These are phyloP conservation scores for Ectobius pallidus DNA, from an alignment of 2,888 invertebrate species.

Conservation along the genomic window DNA sequence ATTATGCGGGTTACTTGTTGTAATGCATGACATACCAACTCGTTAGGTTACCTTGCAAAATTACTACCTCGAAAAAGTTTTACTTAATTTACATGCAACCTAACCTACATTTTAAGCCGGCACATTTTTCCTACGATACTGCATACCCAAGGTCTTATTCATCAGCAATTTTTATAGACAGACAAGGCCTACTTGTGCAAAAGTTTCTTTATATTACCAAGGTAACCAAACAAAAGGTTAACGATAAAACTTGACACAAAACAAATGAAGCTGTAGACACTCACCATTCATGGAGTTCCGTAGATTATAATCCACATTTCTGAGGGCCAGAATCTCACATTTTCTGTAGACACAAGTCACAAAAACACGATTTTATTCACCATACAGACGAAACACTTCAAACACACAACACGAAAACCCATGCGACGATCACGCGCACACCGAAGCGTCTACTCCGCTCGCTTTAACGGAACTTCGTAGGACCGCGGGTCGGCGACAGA, in stretches of 20 bases:
- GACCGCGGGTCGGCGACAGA: constrained; percentile 14
- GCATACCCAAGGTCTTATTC: too few species aligned
- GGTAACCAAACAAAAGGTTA: background rate
- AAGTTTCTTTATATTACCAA: too few species aligned
- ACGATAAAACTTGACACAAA: background rate
- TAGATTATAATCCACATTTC: background rate
- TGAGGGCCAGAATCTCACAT: background rate
- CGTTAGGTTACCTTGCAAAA: too few species aligned
- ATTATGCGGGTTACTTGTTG: too few species aligned
- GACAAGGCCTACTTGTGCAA: too few species aligned
- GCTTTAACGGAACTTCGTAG: constrained; percentile 23
- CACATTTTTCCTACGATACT: too few species aligned
- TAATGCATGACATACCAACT: too few species aligned
- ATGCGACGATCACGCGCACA: background rate
- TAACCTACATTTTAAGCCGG: too few species aligned
- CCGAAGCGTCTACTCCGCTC: background rate
- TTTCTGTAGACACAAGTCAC: background rate
- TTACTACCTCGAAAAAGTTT: too few species aligned
- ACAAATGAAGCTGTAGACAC: background rate
- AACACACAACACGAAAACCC: background rate
- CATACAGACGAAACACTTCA: background rate
- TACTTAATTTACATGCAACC: too few species aligned
- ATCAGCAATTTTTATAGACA: too few species aligned
- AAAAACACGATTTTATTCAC: background rate
- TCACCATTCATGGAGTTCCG: background rate